Percentiles rank a stretch among this genome's conserved stretches.
These are phyloP conservation scores for Biston stratarius DNA, from an alignment of 2,888 invertebrate genomes.

Conservation along the genomic window DNA sequence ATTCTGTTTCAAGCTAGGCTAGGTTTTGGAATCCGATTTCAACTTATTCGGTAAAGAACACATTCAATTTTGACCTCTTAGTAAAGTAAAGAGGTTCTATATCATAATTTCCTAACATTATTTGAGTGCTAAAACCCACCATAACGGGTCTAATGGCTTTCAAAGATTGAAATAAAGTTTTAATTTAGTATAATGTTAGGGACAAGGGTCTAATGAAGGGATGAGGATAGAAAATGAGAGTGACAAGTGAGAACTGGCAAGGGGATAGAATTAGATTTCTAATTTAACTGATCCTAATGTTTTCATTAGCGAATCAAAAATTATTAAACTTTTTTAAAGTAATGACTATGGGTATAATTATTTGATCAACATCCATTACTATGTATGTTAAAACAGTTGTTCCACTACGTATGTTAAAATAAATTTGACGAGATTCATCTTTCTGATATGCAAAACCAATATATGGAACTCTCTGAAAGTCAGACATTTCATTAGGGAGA, in stretches of 20 bases:
- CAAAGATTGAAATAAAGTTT: conserved; percentile 24
- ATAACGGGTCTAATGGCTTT: background rate
- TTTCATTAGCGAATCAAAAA: background rate
- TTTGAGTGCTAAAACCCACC: background rate
- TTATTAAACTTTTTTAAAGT: background rate
- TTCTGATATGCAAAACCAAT: too few relatives aligned
- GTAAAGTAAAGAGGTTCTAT: background rate
- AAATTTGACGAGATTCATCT: too few relatives aligned
- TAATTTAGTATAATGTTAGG: conserved; percentile 18
- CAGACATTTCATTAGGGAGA: too few relatives aligned
- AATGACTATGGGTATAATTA: too few relatives aligned
- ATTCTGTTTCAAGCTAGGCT: too few relatives aligned
- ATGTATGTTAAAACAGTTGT: too few relatives aligned
- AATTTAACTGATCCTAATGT: conserved; percentile 6
- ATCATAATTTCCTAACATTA: background rate
- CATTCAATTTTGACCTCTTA: too few relatives aligned
- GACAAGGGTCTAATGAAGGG: conserved; percentile 33
- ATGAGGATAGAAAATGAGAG: conserved; percentile 7
- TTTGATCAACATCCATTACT: too few relatives aligned
- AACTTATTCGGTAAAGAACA: too few relatives aligned
- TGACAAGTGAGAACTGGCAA: conserved; percentile 12
- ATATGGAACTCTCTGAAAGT: too few relatives aligned
- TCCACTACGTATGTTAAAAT: too few relatives aligned
- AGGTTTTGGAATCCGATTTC: too few relatives aligned
- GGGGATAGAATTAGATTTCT: background rate